phyloP scores from a whole-genome alignment of 2,113 vertebrate species.

The Helogale parvula region DNA sequence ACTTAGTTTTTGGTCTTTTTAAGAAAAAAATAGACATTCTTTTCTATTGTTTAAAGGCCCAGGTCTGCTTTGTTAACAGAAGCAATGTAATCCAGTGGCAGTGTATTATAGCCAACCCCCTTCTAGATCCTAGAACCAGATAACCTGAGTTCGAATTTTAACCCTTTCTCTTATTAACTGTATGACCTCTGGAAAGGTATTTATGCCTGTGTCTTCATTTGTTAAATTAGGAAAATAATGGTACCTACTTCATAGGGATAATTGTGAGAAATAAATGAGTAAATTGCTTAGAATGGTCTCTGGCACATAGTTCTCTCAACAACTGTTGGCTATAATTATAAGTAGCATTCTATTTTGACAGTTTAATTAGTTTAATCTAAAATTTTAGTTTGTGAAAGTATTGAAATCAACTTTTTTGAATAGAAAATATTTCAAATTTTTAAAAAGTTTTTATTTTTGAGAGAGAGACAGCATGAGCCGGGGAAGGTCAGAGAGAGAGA shows the following conservation, averaged over 20 bases:
- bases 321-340: background rate
- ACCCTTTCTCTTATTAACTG: background rate
- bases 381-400: slow-evolving; percentile 37
- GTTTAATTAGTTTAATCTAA: background rate
- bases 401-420: slow-evolving; percentile 28
- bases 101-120: background rate
- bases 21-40: background rate
- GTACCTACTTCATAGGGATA: background rate
- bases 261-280: background rate
- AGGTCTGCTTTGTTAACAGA: background rate
- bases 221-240: slow-evolving; percentile 35
- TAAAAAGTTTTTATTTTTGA: too few species aligned
- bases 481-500: too few species aligned
- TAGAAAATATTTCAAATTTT: background rate
- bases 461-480: too few species aligned
- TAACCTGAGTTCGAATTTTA: slow-evolving; percentile 12
- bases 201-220: slow-evolving; percentile 3
- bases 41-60: slow-evolving; percentile 24
- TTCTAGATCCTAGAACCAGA: background rate
- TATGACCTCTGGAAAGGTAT: background rate
- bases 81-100: background rate
- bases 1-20: slow-evolving; percentile 7
- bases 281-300: background rate
- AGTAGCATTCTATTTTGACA: background rate
- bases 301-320: background rate